Evolutionary conservation across 2,113 vertebrate species (phyloP).

Genomic region (Leucoraja erinaceus): DNA sequence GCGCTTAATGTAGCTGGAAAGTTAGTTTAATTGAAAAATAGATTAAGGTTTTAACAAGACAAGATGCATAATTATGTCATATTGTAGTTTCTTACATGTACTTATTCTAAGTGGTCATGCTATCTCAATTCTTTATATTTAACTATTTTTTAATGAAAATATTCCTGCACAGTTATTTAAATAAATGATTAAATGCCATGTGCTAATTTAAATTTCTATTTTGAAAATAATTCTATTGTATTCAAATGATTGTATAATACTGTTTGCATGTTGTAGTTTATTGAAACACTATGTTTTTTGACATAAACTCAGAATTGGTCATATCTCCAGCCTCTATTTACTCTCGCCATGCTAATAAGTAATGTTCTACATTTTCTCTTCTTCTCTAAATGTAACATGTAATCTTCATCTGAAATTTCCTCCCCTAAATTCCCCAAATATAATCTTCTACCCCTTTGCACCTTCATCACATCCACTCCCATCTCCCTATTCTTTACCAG

Average conservation of each 20-base stretch:
- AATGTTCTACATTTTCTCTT: background rate
- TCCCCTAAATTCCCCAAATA: background rate
- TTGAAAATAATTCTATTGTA: background rate
- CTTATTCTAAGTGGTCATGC: background rate
- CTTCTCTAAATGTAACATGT: background rate
- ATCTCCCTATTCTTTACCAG: background rate
- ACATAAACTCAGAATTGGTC: background rate
- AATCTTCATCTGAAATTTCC: background rate
- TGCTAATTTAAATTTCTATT: background rate
- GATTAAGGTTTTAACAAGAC: slow-evolving; percentile 13
- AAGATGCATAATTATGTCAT: background rate
- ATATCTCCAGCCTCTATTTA: background rate
- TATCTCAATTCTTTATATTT: slow-evolving; percentile 28
- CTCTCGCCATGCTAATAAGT: background rate
- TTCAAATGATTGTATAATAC: background rate
- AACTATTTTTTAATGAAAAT: background rate
- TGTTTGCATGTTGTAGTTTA: background rate
- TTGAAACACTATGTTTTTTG: background rate
- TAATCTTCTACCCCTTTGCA: background rate
- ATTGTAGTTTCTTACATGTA: background rate
- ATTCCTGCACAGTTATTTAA: background rate
- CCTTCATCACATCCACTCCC: background rate
- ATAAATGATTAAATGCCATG: background rate
- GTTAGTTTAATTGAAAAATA: background rate
- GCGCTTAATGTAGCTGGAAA: background rate